These are phyloP conservation scores for Dysmachus trigonus DNA, from an alignment of 2,888 invertebrate species.

Conservation along the genomic window DNA sequence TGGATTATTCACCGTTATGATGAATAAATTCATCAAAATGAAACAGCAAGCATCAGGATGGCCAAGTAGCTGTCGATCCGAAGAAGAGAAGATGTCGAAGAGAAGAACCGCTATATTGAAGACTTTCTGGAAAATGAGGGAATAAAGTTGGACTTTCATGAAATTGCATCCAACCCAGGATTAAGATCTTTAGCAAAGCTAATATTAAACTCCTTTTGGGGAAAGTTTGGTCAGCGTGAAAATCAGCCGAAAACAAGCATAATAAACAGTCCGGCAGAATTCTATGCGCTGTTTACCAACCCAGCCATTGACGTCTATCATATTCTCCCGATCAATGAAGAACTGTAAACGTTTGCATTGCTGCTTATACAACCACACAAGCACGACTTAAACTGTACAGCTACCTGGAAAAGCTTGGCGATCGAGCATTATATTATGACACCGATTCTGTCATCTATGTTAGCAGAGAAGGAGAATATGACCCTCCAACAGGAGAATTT, in stretches of 20 bases:
- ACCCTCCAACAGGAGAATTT: no score
- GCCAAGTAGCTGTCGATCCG: constrained; percentile 47
- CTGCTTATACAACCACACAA: no score
- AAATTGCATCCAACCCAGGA: constrained; percentile 51
- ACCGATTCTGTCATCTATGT: no score
- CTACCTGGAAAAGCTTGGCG: no score
- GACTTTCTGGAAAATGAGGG: constrained; percentile 52
- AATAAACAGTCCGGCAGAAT: no score
- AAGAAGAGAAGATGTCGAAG: no score
- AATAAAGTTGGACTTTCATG: constrained; percentile 49
- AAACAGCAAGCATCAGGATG: constrained; percentile 54
- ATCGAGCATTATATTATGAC: no score
- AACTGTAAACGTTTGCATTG: no score
- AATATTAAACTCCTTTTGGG: constrained; percentile 54
- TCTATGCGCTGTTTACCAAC: neutral
- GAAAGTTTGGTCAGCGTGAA: no score
- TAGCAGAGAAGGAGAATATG: no score
- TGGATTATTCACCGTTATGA: constrained; percentile 53
- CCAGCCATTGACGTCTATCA: neutral
- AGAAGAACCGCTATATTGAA: constrained; percentile 51
- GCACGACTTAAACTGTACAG: no score
- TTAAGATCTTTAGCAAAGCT: constrained; percentile 41
- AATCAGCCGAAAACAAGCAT: no score
- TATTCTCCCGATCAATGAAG: neutral
- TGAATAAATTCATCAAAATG: constrained; percentile 54